A percentile compares a stretch with the other conserved stretches of the same genome.
These are phyloP conservation scores for Electrona antarctica DNA, from an alignment of 2,113 vertebrate species.

Conservation along the genomic window DNA sequence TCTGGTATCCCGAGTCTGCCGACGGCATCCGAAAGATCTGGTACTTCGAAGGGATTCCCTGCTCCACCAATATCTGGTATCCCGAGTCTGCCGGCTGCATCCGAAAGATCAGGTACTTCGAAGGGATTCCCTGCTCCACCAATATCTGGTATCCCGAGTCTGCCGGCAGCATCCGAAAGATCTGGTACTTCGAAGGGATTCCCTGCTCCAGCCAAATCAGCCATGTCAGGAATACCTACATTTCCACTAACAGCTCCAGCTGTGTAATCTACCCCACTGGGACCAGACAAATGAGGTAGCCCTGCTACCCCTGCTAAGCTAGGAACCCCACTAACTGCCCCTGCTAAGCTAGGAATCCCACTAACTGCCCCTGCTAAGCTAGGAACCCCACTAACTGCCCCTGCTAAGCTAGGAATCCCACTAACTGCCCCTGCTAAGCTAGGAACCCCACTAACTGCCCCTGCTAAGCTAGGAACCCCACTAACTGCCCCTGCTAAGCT, in stretches of 20 bases:
- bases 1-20: neutral
- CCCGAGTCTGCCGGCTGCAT: neutral
- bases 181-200: neutral
- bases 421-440: neutral
- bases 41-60: neutral
- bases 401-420: neutral
- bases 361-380: neutral
- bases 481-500: neutral
- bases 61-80: neutral
- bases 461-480: neutral
- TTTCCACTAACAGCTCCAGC: neutral
- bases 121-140: neutral
- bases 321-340: neutral
- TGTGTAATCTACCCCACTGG: neutral
- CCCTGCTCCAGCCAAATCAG: neutral
- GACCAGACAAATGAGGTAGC: too few species aligned
- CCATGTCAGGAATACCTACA: too few species aligned
- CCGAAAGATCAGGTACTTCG: neutral
- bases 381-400: neutral
- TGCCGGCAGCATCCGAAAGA: neutral
- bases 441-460: neutral
- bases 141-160: neutral
- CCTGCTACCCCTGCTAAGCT: neutral
- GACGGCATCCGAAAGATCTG: neutral
- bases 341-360: neutral